phyloP scores from a whole-genome alignment of 2,888 invertebrate genomes.

The Rhodophaea formosa region DNA sequence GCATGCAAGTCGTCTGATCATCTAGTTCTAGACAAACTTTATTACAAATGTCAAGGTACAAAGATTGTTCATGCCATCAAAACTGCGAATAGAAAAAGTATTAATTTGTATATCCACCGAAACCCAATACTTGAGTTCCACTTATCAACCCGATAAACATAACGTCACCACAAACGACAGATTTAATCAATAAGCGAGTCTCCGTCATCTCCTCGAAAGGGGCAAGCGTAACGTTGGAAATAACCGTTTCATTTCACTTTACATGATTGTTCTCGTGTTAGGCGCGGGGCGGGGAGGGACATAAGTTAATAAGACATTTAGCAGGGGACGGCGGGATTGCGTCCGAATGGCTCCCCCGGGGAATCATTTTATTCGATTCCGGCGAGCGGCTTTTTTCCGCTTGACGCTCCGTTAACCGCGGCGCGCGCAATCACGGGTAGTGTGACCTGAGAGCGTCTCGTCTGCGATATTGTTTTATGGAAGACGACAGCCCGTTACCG shows the following conservation, averaged over 20 bases:
- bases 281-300: slow-evolving; percentile 60
- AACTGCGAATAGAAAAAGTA: no score
- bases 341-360: slow-evolving; percentile 86
- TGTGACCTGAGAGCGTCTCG: slow-evolving; percentile 46
- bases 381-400: slow-evolving; percentile 78
- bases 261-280: slow-evolving; percentile 80
- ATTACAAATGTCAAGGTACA: no score
- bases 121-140: background rate
- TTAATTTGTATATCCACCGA: no score
- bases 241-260: slow-evolving; percentile 82
- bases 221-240: slow-evolving; percentile 72
- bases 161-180: slow-evolving; percentile 59
- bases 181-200: slow-evolving; percentile 62
- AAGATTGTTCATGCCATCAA: no score
- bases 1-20: no score
- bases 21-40: no score
- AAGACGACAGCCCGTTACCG: slow-evolving; percentile 52
- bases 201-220: slow-evolving; percentile 60
- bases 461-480: slow-evolving; percentile 54
- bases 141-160: slow-evolving; percentile 31
- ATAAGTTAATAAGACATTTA: slow-evolving; percentile 82
- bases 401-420: slow-evolving; percentile 78
- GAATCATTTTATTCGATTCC: slow-evolving; percentile 88
- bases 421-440: slow-evolving; percentile 59
- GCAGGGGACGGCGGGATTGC: slow-evolving; percentile 82